Base-by-base conservation (phyloP, 2,797 vertebrate genomes). In the Macrochelys suwanniensis region DNA sequence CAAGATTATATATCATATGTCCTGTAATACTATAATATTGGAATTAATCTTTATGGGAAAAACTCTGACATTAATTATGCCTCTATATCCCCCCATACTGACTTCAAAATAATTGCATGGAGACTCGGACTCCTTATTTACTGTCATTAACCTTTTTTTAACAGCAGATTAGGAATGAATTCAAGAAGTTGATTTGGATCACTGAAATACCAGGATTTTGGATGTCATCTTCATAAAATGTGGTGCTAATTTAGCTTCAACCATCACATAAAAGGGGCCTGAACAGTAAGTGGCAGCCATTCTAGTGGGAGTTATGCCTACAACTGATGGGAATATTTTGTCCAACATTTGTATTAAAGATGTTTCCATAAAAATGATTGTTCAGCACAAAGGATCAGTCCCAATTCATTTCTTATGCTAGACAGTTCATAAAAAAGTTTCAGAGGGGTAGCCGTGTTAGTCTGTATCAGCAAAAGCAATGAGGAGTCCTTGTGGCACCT, bases 181-280 rank as follows among this genome's bases (percentile, higher is more conserved):
- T 42, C 61, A 81, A 74, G 26, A 49, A 16, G 13, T 17, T 47
- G 16, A 77, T 77, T 28, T 49, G 7, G 26, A 47, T 47, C 74
- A 49, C 45, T 28, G 45, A 79, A 89, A 81, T 13, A 50, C 2
- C 15, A 76, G 33, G 1, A 79, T 56, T 93, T 71, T 81, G 82
- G 5, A 51, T 68, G 9, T 23, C 45, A 49, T 28, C 33, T 3
- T 65, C 26, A 3, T 33, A 23, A 87, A 37, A 59, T 31, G 26
- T 77, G 45, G 25, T 8, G 3, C 65, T 33, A 49, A 25, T 25
- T 47, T 7, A 79, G 11, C 4, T 83, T 23, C 31, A 61, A 11
- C 0, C 0, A 49, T 12, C 33, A 47, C 12, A 56, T 87, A 83
- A 13, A n/a, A 81, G 4, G 2, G 13, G 9, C 5, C 23, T 19